Base-by-base conservation (phyloP, 2,797 vertebrate species). In the Neopelma chrysocephalum region DNA sequence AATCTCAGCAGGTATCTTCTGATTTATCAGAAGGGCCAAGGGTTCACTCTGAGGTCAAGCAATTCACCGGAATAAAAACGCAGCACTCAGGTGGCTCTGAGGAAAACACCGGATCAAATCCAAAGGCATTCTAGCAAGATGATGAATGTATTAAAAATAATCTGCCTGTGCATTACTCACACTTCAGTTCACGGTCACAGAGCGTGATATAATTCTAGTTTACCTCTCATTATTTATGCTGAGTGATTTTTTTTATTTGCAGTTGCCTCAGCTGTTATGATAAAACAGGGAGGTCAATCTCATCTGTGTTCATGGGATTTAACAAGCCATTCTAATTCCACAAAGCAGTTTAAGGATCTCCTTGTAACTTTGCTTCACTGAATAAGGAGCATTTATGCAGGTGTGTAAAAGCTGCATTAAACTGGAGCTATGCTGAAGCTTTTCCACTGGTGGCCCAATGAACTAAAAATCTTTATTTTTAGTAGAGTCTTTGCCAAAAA, bases 201-300 rank as follows among this genome's bases (percentile, higher is more conserved):
- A 96, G 93, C 91, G 64, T 71, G 81, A 85, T 85, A 56, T 73
- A 95, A 95, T 92, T 95, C 90, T 68, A 94, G 91, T 96, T 97
- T 97, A 97, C 88, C 93, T 95, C 94, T 95, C 88, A 95, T 94
- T 96, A 97, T 92, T 96, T 95, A 97, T 93, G 95, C 95, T 61
- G 86, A 95, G 82, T 93, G 95, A 91, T 89, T 94, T 92, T 84
- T 87, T 92, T 93, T 53, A 96, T 94, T 95, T 94, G 86, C 90
- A 82, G 94, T 96, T 95, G 94, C 93, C 95, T 95, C 96, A 93
- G 96, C 70, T 91, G 88, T 73, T 88, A 32, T 0, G 53, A 87
- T 87, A 40, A 93, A 93, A 77, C 73, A 79, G 77, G 60, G 77
- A 94, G 93, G 93, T 95, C 95, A 95, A 94, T 61, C 96, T 96